These are phyloP conservation scores for Cynodonichthys magdalenae DNA, from an alignment of 2,797 vertebrate genomes.

Conservation along the genomic window DNA sequence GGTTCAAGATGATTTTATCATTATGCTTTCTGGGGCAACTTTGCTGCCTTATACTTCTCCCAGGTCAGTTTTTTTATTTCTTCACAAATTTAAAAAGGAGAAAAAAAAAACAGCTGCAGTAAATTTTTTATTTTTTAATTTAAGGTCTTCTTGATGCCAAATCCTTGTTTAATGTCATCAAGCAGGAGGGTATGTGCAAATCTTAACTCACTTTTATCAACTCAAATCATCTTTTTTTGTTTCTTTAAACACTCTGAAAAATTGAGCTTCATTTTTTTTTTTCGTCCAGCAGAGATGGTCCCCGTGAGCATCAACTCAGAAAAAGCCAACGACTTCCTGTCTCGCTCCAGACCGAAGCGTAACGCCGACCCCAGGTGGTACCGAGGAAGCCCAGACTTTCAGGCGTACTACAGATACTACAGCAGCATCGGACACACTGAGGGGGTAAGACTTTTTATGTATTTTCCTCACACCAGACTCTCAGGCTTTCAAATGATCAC, in stretches of 20 bases:
- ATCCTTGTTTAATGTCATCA: constrained; percentile 71
- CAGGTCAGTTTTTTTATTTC: constrained; percentile 62
- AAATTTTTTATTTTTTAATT: constrained; percentile 11
- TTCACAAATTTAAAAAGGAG: background rate
- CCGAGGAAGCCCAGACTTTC: constrained; percentile 81
- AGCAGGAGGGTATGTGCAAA: constrained; percentile 70
- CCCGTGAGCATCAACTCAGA: constrained; percentile 67
- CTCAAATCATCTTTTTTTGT: background rate
- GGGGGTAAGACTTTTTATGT: constrained; percentile 68
- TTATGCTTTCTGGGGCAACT: constrained; percentile 57
- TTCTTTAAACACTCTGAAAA: background rate
- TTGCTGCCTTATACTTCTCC: constrained; percentile 64
- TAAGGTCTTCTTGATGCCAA: constrained; percentile 75
- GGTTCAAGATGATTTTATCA: constrained; percentile 69
- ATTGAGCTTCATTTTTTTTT: background rate
- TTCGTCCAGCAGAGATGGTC: constrained; percentile 61
- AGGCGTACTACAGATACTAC: constrained; percentile 86
- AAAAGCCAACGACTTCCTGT: constrained; percentile 77
- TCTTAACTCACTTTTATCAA: background rate
- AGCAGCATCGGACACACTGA: constrained; percentile 86
- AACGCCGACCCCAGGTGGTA: constrained; percentile 79
- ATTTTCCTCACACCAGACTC: too few species aligned
- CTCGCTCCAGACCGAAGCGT: constrained; percentile 73
- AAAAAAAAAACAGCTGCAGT: background rate
- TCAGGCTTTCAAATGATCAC: too few species aligned